Evolutionary conservation across 2,888 invertebrate genomes (phyloP).

Genomic region (Ceriagrion tenellum): DNA sequence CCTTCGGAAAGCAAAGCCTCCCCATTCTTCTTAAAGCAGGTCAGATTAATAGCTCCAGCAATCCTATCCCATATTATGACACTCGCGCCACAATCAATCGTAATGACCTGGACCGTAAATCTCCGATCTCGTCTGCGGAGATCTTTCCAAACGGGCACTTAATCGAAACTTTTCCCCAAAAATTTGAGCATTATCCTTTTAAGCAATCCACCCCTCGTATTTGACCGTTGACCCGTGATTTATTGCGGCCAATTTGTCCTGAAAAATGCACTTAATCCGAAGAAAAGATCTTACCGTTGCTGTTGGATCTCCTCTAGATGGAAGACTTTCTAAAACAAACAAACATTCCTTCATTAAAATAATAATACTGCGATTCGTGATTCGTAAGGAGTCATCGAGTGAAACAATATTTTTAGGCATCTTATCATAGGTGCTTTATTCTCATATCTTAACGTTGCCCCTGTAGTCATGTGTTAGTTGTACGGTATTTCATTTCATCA

Average conservation of each 20-base stretch:
- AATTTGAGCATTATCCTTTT: background rate
- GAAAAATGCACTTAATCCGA: background rate
- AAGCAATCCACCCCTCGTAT: background rate
- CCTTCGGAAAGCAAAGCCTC: background rate
- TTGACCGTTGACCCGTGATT: background rate
- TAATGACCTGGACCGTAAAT: background rate
- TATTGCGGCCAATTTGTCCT: background rate
- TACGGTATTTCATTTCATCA: no score
- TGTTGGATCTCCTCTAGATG: background rate
- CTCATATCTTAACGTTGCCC: no score
- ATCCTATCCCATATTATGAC: background rate
- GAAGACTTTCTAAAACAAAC: background rate
- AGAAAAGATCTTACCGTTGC: background rate
- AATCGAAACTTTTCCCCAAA: background rate
- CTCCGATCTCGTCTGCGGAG: background rate
- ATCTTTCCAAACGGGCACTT: background rate
- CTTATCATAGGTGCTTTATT: no score
- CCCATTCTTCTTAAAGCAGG: background rate
- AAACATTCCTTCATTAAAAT: background rate
- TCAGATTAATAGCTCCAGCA: background rate
- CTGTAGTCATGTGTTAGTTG: no score
- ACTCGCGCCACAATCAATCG: slow-evolving; percentile 5
- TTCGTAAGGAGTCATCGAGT: no score
- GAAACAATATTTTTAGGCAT: no score
- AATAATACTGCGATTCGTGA: background rate